Base-by-base conservation (phyloP, 1,140 invertebrate genomes). In the Hirudo medicinalis region DNA sequence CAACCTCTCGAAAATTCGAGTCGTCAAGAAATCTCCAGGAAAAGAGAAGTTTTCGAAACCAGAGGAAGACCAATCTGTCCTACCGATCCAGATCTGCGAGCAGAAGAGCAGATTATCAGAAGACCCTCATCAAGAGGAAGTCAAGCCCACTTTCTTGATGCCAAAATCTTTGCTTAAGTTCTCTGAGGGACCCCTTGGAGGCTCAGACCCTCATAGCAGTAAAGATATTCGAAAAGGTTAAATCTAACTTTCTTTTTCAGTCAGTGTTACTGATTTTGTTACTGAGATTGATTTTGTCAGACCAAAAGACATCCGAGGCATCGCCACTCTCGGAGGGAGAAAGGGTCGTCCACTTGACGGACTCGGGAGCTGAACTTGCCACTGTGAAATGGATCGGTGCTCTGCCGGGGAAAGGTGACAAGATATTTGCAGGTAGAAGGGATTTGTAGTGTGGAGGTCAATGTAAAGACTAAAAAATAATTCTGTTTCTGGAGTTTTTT, bases 341-440 rank as follows among this genome's bases (percentile, higher is more conserved):
- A 73, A 76, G 84, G 49, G 81, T 86, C 22, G 82, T 86, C 11
- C 87, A 86, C 86, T 76, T 84, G 0, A 82, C 82, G 72, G 84
- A 85, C 73, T 32, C 53, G 15, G 84, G 84, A 0, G 80, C 81
- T 6, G 83, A 85, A 75, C 76, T 77, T 72, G 85, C 84, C 17
- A 76, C 76, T 57, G 84, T 87, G 5, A 81, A 80, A 73, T 87
- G 86, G 85, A 81, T 87, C 53, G 86, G 86, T 0, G 77, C 77
- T 43, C 77, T 86, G 25, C 80, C 83, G 15, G 85, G 84, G 73
- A 75, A 75, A 27, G 36, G 43, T 0, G 79, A 82, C 22, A 79
- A 80, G 11, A 84, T 84, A 60, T 81, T 83, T 76, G 84, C 85
- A 72, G 83, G 85, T 72, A 86, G 86, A 15, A 79, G 87, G 0